phyloP scores from a whole-genome alignment of 2,797 vertebrate species.

The Ctenopoma kingsleyae region DNA sequence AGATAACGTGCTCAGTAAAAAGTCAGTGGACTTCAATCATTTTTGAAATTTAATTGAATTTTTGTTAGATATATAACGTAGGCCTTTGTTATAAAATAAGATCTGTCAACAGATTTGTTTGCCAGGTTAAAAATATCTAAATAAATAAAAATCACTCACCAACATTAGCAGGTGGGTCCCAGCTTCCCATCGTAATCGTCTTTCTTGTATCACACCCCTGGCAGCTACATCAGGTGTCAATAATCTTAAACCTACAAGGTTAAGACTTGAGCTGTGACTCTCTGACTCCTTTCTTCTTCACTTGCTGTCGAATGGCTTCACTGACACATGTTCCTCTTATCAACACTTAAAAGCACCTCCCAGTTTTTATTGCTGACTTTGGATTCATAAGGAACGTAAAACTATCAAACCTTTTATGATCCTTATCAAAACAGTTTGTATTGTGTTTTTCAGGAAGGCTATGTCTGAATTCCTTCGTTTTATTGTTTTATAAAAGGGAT shows the following conservation, averaged over 20 bases:
- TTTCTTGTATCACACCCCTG: too few relatives aligned
- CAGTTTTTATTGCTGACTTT: constrained; percentile 17
- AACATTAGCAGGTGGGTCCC: background rate
- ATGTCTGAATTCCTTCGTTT: too few relatives aligned
- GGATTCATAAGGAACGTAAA: constrained; percentile 2
- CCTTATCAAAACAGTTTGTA: background rate
- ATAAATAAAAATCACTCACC: constrained; percentile 18
- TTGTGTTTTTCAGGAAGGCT: background rate
- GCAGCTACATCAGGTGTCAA: background rate
- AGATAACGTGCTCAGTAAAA: too few relatives aligned
- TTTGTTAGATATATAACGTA: background rate
- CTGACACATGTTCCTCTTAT: constrained; percentile 20
- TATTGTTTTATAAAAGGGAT: background rate
- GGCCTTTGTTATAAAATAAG: background rate
- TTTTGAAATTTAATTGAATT: too few relatives aligned
- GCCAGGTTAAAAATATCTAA: background rate
- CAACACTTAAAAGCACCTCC: constrained; percentile 29
- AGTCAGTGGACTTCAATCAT: too few relatives aligned
- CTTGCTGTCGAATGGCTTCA: background rate
- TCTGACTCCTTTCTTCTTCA: background rate
- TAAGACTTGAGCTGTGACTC: constrained; percentile 1
- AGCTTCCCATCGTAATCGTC: constrained; percentile 23
- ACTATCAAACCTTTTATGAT: constrained; percentile 32
- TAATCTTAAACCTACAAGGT: background rate
- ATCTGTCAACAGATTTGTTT: background rate